phyloP scores from a whole-genome alignment of 1,140 invertebrate genomes.

The Holotrichia oblita region DNA sequence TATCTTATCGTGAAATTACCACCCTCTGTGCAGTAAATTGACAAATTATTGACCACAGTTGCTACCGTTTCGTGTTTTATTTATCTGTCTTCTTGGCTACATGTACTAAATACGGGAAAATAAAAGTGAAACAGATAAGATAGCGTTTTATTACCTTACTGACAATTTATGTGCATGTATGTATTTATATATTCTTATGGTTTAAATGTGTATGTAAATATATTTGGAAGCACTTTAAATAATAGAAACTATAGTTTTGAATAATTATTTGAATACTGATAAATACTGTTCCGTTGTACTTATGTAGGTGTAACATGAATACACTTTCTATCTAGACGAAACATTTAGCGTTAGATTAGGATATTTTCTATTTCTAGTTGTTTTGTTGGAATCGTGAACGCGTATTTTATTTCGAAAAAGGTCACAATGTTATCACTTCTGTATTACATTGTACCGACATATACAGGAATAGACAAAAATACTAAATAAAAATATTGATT shows the following conservation, averaged over 20 bases:
- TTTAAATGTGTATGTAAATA: neutral
- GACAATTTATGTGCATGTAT: neutral
- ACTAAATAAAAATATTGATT: no score
- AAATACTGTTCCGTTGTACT: neutral
- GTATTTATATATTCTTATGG: neutral
- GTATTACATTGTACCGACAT: neutral
- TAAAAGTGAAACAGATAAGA: conserved; percentile 13
- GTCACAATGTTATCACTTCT: neutral
- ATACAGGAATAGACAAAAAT: neutral
- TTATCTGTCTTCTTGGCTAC: neutral
- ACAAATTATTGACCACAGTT: neutral
- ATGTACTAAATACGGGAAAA: neutral
- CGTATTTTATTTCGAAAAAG: neutral
- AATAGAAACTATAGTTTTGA: conserved; percentile 18
- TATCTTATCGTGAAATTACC: no score
- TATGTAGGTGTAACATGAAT: neutral
- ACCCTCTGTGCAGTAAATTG: neutral
- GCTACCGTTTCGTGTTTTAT: neutral
- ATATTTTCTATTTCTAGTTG: conserved; percentile 21
- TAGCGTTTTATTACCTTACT: conserved; percentile 8
- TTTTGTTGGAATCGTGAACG: neutral
- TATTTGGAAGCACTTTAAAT: neutral
- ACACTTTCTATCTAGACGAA: no score
- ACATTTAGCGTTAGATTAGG: conserved; percentile 7
- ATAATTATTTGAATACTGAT: conserved; percentile 14